A percentile compares a stretch with the other conserved stretches of the same genome.
phyloP scores from a whole-genome alignment of 2,113 vertebrate genomes.

The Hypanus sabinus region DNA sequence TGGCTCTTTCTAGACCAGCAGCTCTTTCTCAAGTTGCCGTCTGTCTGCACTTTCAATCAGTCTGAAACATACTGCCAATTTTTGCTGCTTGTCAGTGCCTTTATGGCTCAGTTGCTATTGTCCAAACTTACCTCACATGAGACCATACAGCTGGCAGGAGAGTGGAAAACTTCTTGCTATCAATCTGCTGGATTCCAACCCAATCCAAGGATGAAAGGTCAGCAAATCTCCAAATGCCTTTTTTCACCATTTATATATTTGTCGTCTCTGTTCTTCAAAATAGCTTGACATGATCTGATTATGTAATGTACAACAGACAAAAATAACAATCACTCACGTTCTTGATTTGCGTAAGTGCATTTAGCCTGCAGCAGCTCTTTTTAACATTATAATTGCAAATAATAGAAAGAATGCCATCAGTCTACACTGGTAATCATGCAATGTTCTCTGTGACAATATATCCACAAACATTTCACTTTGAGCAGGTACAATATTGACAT shows the following conservation, averaged over 20 bases:
- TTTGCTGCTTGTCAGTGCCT: background rate
- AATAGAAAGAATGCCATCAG: slow-evolving; percentile 19
- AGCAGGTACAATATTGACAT: slow-evolving; percentile 25
- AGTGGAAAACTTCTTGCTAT: background rate
- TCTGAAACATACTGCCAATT: background rate
- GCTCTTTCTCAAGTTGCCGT: background rate
- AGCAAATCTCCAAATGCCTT: background rate
- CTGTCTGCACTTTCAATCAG: background rate
- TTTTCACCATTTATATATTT: background rate
- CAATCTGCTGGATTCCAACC: background rate
- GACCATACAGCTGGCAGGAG: background rate
- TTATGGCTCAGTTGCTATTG: background rate
- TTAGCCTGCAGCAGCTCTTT: background rate
- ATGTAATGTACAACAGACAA: background rate
- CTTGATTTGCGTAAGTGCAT: background rate
- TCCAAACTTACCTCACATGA: background rate
- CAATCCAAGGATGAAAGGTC: background rate
- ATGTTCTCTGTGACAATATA: background rate
- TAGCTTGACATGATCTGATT: background rate
- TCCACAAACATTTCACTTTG: slow-evolving; percentile 27
- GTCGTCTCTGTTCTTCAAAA: background rate
- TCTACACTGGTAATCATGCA: background rate
- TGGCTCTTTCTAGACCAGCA: background rate
- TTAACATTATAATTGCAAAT: slow-evolving; percentile 2
- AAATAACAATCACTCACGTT: background rate